Conservation (phyloP, 1,140 invertebrate species). For the Kradibia gibbosae region DNA sequence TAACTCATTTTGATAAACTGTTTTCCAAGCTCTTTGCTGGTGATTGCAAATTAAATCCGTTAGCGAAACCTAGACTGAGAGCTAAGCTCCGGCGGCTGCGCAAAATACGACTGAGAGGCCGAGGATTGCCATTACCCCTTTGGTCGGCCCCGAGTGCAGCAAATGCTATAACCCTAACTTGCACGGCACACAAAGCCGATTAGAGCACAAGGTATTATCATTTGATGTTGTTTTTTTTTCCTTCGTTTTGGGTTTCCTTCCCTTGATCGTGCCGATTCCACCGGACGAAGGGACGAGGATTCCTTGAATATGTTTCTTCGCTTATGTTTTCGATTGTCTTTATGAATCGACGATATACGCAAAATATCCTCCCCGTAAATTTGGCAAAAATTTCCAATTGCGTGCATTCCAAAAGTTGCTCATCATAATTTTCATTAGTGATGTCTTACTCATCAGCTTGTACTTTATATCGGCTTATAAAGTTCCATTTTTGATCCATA, state of each 20-base stretch:
- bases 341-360: too few relatives aligned
- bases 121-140: constrained; percentile 29
- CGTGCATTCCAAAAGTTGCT: too few relatives aligned
- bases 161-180: background rate
- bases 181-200: constrained; percentile 63
- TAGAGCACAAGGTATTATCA: constrained; percentile 65
- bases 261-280: background rate
- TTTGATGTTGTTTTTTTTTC: constrained; percentile 60
- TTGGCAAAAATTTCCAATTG: background rate
- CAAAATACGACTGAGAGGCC: background rate
- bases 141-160: background rate
- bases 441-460: too few relatives aligned
- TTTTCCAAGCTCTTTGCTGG: constrained; percentile 65
- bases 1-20: constrained; percentile 66
- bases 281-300: constrained; percentile 3
- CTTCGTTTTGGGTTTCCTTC: too few relatives aligned
- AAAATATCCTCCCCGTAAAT: too few relatives aligned
- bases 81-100: constrained; percentile 46
- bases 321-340: too few relatives aligned
- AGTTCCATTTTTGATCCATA: too few relatives aligned
- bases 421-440: too few relatives aligned
- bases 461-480: too few relatives aligned
- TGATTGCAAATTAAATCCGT: constrained; percentile 69
- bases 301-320: too few relatives aligned
- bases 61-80: constrained; percentile 52